Evolutionary conservation across 2,113 vertebrate species (phyloP).

Genomic region (Aythya baeri): DNA sequence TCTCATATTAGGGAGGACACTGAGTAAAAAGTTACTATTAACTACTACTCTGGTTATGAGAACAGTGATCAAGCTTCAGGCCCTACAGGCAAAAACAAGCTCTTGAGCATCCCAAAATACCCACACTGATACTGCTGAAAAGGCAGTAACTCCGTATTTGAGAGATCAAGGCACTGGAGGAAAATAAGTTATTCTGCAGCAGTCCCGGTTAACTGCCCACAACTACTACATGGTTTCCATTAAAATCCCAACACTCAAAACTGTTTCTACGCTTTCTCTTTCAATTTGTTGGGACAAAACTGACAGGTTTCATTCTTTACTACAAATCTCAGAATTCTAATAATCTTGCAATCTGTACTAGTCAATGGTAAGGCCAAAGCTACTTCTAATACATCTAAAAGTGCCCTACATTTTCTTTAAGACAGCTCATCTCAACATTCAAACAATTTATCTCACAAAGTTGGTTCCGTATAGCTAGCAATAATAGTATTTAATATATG

Average conservation of each 20-base stretch:
- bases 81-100: neutral
- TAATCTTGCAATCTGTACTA: neutral
- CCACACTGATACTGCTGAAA: neutral
- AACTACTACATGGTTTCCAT: neutral
- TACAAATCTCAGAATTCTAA: neutral
- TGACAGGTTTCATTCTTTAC: neutral
- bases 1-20: neutral
- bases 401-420: neutral
- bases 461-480: neutral
- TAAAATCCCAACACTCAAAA: neutral
- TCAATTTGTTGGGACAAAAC: neutral
- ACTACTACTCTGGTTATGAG: neutral
- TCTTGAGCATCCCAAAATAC: neutral
- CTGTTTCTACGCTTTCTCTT: neutral
- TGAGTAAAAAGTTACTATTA: neutral
- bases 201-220: accelerated
- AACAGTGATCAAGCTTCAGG: neutral
- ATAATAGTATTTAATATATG: neutral
- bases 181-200: neutral
- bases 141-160: neutral
- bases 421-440: neutral
- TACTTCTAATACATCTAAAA: neutral
- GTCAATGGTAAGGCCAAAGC: neutral
- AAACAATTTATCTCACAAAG: neutral
- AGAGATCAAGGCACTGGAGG: neutral